Evolutionary conservation across 2,113 vertebrate species (phyloP).

Genomic region (Syngnathoides biaculeatus): DNA sequence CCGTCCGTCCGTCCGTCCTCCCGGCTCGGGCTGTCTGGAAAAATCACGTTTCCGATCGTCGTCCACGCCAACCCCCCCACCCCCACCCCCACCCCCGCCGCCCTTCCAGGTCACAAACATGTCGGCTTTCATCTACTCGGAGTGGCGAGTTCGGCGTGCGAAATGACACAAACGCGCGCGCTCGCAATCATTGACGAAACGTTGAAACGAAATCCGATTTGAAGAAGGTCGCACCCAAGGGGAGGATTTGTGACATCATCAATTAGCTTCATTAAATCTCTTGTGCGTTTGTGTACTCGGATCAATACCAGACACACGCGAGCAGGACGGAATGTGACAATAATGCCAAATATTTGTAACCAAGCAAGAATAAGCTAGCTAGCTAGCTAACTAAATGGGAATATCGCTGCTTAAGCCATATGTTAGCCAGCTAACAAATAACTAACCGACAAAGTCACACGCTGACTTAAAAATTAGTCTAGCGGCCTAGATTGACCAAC

Average conservation of each 20-base stretch:
- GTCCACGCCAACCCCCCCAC: too few relatives aligned
- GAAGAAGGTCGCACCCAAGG: not conserved
- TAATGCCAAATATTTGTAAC: too few relatives aligned
- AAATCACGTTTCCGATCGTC: conserved; percentile 1
- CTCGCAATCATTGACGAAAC: not conserved
- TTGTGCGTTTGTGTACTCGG: not conserved
- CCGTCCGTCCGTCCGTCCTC: too few relatives aligned
- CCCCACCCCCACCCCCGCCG: not conserved
- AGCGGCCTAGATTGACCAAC: too few relatives aligned
- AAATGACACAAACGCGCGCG: not conserved
- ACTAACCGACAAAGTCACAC: too few relatives aligned
- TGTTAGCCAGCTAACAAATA: too few relatives aligned
- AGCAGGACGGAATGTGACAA: too few relatives aligned
- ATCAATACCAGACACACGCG: not conserved
- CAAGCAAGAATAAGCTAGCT: too few relatives aligned
- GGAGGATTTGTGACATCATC: conserved; percentile 4
- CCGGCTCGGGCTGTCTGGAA: not conserved
- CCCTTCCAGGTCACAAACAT: not conserved
- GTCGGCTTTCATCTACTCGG: not conserved
- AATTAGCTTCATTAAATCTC: not conserved
- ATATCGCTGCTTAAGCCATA: too few relatives aligned
- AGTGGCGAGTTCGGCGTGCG: not conserved
- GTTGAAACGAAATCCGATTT: not conserved
- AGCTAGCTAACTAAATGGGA: too few relatives aligned
- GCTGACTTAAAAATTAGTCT: too few relatives aligned